Conservation (phyloP, 2,888 invertebrate species). For the Catocala fraxini region DNA sequence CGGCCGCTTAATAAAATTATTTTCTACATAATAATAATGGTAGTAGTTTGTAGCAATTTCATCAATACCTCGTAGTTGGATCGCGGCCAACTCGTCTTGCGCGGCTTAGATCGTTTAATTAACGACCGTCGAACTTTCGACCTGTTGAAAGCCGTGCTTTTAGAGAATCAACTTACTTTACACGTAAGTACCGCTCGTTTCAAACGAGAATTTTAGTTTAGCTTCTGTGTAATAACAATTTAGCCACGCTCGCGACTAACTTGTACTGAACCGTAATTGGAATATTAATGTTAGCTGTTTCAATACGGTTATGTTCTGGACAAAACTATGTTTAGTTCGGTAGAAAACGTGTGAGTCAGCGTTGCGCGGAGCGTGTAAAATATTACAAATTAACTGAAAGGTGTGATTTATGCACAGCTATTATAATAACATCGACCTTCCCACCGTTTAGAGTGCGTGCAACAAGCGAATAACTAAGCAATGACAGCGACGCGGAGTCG, state of each 20-base stretch:
- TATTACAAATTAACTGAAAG: constrained; percentile 33
- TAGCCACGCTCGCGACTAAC: constrained; percentile 24
- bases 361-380: constrained; percentile 23
- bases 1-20: constrained; percentile 67
- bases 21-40: constrained; percentile 60
- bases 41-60: constrained; percentile 78
- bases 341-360: constrained; percentile 39
- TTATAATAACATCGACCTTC: constrained; percentile 53
- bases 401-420: constrained; percentile 40
- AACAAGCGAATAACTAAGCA: constrained; percentile 64
- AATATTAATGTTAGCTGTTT: constrained; percentile 41
- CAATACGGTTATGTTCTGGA: constrained; percentile 23
- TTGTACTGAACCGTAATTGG: constrained; percentile 33
- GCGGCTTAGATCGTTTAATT: constrained; percentile 85
- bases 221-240: constrained; percentile 47
- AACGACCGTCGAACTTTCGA: constrained; percentile 85
- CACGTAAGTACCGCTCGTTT: constrained; percentile 66
- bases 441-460: constrained; percentile 50
- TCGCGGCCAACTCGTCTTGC: constrained; percentile 74
- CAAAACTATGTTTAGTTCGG: constrained; percentile 18
- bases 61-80: constrained; percentile 79
- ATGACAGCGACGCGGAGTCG: constrained; percentile 54
- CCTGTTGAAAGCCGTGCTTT: constrained; percentile 85
- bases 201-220: constrained; percentile 59
- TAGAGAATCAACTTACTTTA: constrained; percentile 75